Evolutionary conservation across 92 coral and sea anemone species (phyloP).

Genomic region (Zoanthus gigantus): DNA sequence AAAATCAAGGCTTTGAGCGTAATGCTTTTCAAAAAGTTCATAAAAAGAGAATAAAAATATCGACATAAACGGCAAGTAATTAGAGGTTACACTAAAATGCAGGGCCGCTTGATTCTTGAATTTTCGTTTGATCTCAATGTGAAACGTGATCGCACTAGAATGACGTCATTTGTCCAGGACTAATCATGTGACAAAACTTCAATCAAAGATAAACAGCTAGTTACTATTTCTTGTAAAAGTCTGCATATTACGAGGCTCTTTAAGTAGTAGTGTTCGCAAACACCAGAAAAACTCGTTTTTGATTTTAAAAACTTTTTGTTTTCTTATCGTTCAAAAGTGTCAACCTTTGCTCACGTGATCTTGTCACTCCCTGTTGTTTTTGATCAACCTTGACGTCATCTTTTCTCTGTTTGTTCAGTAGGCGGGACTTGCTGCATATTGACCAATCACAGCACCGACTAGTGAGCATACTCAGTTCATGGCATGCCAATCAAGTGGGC

Average conservation of each 20-base stretch:
- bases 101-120: no score
- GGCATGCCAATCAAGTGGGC: slow-evolving; percentile 44
- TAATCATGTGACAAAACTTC: no score
- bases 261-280: not conserved
- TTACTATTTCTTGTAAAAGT: no score
- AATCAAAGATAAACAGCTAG: no score
- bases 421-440: slow-evolving; percentile 21
- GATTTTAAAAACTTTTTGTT: not conserved
- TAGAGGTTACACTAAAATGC: no score
- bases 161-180: no score
- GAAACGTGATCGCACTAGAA: no score
- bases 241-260: not conserved
- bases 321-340: not conserved
- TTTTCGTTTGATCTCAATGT: no score
- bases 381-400: slow-evolving; percentile 26
- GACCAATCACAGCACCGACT: slow-evolving; percentile 15
- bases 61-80: no score
- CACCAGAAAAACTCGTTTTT: not conserved
- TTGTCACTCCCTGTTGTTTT: slow-evolving; percentile 38
- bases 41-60: no score
- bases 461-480: slow-evolving; percentile 32
- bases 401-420: slow-evolving; percentile 17
- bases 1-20: no score
- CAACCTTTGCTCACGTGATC: slow-evolving; percentile 30
- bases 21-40: no score